These are phyloP conservation scores for Fabriciana adippe DNA, from an alignment of 2,888 invertebrate genomes.

Conservation along the genomic window DNA sequence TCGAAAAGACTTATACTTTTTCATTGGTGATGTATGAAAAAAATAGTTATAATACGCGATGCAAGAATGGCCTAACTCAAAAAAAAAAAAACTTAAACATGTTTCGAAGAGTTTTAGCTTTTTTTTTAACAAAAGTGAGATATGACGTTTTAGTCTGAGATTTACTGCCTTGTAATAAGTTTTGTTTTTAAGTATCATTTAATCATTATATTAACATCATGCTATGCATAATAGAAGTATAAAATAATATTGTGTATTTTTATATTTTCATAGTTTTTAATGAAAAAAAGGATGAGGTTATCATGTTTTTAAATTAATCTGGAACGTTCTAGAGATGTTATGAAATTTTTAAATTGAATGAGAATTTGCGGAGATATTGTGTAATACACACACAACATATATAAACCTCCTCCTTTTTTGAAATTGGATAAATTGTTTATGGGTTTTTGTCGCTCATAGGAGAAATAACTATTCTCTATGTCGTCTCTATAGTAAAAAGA, in stretches of 20 bases:
- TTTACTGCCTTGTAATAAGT: constrained; percentile 11
- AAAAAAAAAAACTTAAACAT: neutral
- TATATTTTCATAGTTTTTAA: neutral
- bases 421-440: too few species aligned
- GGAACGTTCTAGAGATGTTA: neutral
- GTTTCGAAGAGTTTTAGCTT: neutral
- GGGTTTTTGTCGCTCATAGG: too few species aligned
- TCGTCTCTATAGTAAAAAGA: too few species aligned
- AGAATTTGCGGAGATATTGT: too few species aligned
- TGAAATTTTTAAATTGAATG: too few species aligned
- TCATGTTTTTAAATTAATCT: neutral
- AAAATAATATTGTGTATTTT: neutral
- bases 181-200: constrained; percentile 6
- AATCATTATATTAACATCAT: neutral
- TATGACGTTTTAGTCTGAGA: constrained; percentile 7
- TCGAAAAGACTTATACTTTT: too few species aligned
- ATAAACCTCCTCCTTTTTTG: too few species aligned
- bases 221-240: neutral
- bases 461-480: too few species aligned
- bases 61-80: neutral
- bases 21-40: too few species aligned
- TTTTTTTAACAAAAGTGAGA: neutral
- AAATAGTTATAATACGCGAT: neutral
- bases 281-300: neutral
- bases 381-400: too few species aligned